Conservation (phyloP, 23 tunicate genomes). For the Pegea sp. region DNA sequence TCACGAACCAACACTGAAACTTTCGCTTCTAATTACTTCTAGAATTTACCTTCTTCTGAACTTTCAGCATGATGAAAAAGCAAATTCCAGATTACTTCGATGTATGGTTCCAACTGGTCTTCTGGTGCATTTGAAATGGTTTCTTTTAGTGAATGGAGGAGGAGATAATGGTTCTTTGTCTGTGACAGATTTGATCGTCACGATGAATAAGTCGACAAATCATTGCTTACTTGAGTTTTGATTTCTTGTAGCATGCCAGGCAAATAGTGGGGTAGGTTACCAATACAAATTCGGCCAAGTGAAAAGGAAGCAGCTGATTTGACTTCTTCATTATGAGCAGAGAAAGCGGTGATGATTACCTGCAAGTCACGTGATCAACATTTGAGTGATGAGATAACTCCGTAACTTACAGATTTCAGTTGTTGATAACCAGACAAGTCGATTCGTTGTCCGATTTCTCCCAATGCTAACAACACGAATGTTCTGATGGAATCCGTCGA, state of each 20-base stretch:
- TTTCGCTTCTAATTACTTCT: no score
- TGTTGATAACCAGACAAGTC: conserved; percentile 39
- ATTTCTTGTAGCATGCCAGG: conserved; percentile 55
- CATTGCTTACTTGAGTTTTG: not conserved
- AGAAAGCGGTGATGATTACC: conserved; percentile 71
- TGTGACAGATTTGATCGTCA: not conserved
- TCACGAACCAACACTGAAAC: no score
- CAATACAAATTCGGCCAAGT: conserved; percentile 65
- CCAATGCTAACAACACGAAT: conserved; percentile 67
- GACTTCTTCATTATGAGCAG: conserved; percentile 66
- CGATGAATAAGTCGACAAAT: not conserved
- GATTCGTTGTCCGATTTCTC: conserved; percentile 78
- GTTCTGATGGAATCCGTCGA: conserved; percentile 73
- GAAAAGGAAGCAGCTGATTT: conserved; percentile 90
- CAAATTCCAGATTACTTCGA: conserved; percentile 62
- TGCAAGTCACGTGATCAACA: no score
- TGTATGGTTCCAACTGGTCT: conserved; percentile 38
- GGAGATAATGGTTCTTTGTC: conserved; percentile 44
- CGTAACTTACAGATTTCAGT: conserved; percentile 37
- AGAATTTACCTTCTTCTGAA: conserved; percentile 86
- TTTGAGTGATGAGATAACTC: no score
- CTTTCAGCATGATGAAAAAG: conserved; percentile 55
- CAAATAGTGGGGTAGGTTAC: conserved; percentile 76
- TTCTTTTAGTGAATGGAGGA: conserved; percentile 75
- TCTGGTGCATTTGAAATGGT: conserved; percentile 38